phyloP scores from a whole-genome alignment of 2,797 vertebrate species.

The Enteromius anoplus region DNA sequence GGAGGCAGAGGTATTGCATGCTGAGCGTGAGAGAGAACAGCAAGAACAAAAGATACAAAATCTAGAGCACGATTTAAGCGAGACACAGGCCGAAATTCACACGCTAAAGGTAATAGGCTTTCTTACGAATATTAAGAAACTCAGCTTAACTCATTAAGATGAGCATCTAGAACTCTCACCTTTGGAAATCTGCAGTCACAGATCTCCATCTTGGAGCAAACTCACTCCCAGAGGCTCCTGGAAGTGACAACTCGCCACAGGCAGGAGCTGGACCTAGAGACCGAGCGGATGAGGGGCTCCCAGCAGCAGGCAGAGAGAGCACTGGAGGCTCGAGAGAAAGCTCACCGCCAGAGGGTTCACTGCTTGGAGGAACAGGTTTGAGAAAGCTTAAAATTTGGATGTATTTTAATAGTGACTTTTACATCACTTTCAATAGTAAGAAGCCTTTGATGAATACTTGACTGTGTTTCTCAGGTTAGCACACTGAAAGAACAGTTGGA shows the following conservation, averaged over 20 bases:
- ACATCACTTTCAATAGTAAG: slow-evolving; percentile 1
- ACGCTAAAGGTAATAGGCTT: slow-evolving; percentile 73
- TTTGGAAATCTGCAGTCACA: slow-evolving; percentile 67
- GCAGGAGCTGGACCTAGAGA: slow-evolving; percentile 75
- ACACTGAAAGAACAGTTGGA: slow-evolving; percentile 79
- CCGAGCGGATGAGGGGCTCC: slow-evolving; percentile 65
- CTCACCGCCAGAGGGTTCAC: slow-evolving; percentile 73
- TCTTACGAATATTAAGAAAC: neutral
- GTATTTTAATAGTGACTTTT: slow-evolving; percentile 13
- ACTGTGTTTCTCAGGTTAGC: slow-evolving; percentile 70
- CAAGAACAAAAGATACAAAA: slow-evolving; percentile 64
- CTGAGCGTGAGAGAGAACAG: slow-evolving; percentile 69
- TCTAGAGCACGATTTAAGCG: slow-evolving; percentile 71
- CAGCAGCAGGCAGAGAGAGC: slow-evolving; percentile 74
- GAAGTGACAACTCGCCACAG: slow-evolving; percentile 76
- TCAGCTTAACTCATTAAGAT: too few relatives aligned
- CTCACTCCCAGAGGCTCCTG: slow-evolving; percentile 75
- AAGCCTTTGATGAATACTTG: neutral
- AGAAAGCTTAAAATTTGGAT: neutral
- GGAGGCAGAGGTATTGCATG: slow-evolving; percentile 65
- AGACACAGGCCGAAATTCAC: slow-evolving; percentile 70
- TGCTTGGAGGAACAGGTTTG: slow-evolving; percentile 80
- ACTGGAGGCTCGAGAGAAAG: slow-evolving; percentile 72
- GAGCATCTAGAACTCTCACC: neutral
- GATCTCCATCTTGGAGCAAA: slow-evolving; percentile 72